Evolutionary conservation across 2,888 invertebrate genomes (phyloP).

Genomic region (Patella caerulea): DNA sequence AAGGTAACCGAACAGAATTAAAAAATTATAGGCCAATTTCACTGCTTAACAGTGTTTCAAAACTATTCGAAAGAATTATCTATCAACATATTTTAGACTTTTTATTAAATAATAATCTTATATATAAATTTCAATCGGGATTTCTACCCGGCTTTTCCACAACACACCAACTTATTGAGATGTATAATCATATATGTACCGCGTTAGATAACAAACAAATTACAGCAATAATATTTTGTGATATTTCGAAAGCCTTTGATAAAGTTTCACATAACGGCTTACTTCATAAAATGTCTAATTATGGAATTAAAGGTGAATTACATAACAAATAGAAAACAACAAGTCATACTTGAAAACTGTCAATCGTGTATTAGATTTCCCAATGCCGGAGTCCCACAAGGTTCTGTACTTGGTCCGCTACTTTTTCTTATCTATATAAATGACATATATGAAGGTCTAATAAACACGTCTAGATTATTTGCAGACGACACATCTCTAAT

Average conservation of each 20-base stretch:
- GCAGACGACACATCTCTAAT: not conserved
- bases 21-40: conserved; percentile 42
- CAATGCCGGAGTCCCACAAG: not conserved
- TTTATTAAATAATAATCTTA: conserved; percentile 32
- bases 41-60: conserved; percentile 32
- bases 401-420: not conserved
- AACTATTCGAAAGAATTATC: conserved; percentile 40
- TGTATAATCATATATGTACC: conserved; percentile 30
- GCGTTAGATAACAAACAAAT: conserved; percentile 29
- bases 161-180: conserved; percentile 39
- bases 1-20: conserved; percentile 31
- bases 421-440: conserved; percentile 5
- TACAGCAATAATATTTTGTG: conserved; percentile 36
- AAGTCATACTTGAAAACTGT: not conserved
- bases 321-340: not conserved
- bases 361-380: not conserved
- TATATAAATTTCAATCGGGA: conserved; percentile 38
- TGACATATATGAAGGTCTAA: not conserved
- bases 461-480: not conserved
- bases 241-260: conserved; percentile 34
- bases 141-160: conserved; percentile 39
- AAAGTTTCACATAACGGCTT: conserved; percentile 8
- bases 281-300: conserved; percentile 18
- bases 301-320: conserved; percentile 16
- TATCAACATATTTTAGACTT: conserved; percentile 32